Base-by-base conservation (phyloP, 2,113 vertebrate genomes). In the Hippocampus mohnikei region DNA sequence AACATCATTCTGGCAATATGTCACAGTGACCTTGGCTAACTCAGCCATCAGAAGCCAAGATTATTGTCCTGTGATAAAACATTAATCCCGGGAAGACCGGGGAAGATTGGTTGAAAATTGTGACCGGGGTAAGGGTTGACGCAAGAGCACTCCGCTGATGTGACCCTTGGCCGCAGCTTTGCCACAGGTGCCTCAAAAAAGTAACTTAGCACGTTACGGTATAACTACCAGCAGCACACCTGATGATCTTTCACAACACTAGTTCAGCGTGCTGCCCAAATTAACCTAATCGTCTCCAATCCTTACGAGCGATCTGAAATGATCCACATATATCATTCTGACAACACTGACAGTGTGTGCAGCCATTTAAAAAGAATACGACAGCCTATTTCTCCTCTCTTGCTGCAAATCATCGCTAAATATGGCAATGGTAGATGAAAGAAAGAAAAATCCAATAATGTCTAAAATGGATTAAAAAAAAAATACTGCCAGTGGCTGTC, bases 381-480 rank as follows among this genome's bases (percentile, higher is more conserved):
- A 84, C 82, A 72, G 79, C 74, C 81, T 73, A 77, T 85, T 86
- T 89, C 82, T 67, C 53, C 50, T 53, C 72, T 73, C 63, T 81
- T 75, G 83, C 79, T 81, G 82, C 80, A 87, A 88, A 90, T 89
- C 85, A 83, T 85, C 80, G 72, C 82, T 84, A 88, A 88, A 87
- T 82, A 86, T 74, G 81, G 82, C 75, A 70, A 78, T 74, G 79
- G 81, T 69, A 78, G 82, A 88, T 76, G 71, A 78, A 82, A 73
- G 72, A 80, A 60, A 60, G 79, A 74, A 60, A 76, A 88, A 87
- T 85, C 76, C 84, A 87, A 81, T 88, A 76, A 81, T 66, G 72
- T 77, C 74, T 76, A 71, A 79, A 85, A 87, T 71, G 78, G 73
- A 80, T 75, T 37, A 6, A 6, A 44, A 13, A 69, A 69, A 78